Evolutionary conservation across 2,113 vertebrate species (phyloP).

Genomic region (Alethe castanea): DNA sequence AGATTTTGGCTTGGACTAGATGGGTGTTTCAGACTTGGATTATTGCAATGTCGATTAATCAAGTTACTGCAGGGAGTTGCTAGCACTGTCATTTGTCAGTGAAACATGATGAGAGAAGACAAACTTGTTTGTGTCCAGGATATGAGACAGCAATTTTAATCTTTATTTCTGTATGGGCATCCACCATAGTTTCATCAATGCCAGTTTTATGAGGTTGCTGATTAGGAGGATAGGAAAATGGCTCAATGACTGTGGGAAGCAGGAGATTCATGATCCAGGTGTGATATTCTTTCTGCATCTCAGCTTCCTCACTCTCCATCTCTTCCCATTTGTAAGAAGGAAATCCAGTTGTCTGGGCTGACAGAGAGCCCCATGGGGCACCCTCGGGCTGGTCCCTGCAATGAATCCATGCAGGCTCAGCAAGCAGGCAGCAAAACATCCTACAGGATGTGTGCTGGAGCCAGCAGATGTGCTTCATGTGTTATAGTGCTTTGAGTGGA

Average conservation of each 20-base stretch:
- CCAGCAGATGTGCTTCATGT: not conserved
- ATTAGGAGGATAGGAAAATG: not conserved
- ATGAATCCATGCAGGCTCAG: not conserved
- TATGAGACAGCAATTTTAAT: not conserved
- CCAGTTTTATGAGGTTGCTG: not conserved
- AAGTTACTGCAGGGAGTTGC: not conserved
- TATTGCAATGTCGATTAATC: not conserved
- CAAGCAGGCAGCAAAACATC: rapidly evolving
- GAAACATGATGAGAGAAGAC: not conserved
- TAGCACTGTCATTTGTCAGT: not conserved
- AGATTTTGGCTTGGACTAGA: not conserved
- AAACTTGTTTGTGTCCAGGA: not conserved
- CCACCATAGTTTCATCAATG: not conserved
- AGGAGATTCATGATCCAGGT: rapidly evolving
- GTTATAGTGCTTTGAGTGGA: not conserved
- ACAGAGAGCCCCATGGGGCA: not conserved
- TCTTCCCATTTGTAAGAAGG: not conserved
- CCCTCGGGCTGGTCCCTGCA: not conserved
- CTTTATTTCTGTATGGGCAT: not conserved
- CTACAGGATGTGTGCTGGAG: not conserved
- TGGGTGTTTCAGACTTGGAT: not conserved
- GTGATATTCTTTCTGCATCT: not conserved
- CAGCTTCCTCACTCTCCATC: not conserved
- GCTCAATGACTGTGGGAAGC: not conserved
- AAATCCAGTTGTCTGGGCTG: not conserved